Percentiles rank a stretch among this genome's conserved stretches.
phyloP scores from a whole-genome alignment of 2,797 vertebrate species.

The Emys orbicularis region DNA sequence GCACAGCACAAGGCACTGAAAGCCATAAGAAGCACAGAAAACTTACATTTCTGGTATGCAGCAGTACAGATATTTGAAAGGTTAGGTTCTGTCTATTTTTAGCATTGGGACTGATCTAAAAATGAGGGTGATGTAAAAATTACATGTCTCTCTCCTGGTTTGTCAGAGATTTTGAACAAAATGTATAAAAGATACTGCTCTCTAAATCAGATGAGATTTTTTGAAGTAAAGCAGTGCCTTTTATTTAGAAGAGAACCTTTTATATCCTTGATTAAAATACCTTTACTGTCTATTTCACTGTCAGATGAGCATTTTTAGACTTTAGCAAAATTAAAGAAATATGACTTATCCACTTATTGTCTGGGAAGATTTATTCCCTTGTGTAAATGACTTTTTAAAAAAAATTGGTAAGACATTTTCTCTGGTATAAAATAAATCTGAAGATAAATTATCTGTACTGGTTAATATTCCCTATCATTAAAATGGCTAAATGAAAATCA shows the following conservation, averaged over 20 bases:
- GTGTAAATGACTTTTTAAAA: constrained; percentile 71
- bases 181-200: not conserved
- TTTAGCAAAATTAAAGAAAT: constrained; percentile 74
- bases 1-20: constrained; percentile 58
- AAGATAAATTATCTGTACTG: constrained; percentile 71
- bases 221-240: constrained; percentile 32
- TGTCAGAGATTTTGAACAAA: constrained; percentile 58
- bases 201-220: not conserved
- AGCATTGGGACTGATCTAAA: constrained; percentile 72
- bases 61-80: constrained; percentile 74
- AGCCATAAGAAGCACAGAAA: constrained; percentile 58
- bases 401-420: constrained; percentile 70
- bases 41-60: constrained; percentile 62
- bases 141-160: constrained; percentile 33
- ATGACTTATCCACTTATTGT: constrained; percentile 73
- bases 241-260: constrained; percentile 54
- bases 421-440: constrained; percentile 62
- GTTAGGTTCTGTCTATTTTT: constrained; percentile 80
- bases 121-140: constrained; percentile 73
- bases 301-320: constrained; percentile 71
- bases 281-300: constrained; percentile 51
- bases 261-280: constrained; percentile 68
- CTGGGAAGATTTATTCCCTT: constrained; percentile 76
- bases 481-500: constrained; percentile 78
- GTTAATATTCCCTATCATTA: constrained; percentile 74